These are phyloP conservation scores for Luidia sarsii DNA, from an alignment of 53 echinoderm and acorn worm species.

Conservation along the genomic window DNA sequence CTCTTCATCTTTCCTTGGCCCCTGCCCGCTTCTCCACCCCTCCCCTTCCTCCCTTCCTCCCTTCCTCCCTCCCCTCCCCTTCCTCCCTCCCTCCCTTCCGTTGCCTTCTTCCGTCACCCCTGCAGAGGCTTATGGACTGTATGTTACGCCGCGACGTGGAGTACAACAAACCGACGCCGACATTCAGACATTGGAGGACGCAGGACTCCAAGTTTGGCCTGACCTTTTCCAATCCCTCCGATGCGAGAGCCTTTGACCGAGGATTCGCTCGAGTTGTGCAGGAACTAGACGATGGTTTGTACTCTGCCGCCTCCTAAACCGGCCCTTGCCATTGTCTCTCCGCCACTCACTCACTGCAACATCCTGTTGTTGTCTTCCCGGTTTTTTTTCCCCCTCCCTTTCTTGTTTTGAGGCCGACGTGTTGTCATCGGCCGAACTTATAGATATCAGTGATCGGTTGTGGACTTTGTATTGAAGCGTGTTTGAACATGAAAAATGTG, in stretches of 20 bases:
- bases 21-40: no score
- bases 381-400: no score
- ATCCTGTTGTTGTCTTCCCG: no score
- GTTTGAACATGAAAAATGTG: no score
- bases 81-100: neutral
- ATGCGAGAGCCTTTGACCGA: conserved; percentile 95
- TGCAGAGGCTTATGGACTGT: conserved; percentile 93
- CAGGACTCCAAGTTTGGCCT: conserved; percentile 95
- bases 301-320: no score
- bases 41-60: neutral
- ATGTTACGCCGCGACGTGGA: conserved; percentile 79
- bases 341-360: no score
- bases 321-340: no score
- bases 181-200: conserved; percentile 97
- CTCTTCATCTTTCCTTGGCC: no score
- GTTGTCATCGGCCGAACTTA: no score
- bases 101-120: neutral
- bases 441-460: no score
- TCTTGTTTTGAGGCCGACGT: no score
- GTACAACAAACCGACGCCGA: conserved; percentile 83
- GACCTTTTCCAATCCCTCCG: conserved; percentile 87
- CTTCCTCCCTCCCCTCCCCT: neutral
- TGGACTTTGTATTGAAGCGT: no score
- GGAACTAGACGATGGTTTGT: conserved; percentile 91
- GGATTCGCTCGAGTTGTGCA: conserved; percentile 85